phyloP scores from a whole-genome alignment of 30 jellyfish, hydroid and myxozoan species.

The Hydractinia echinata region DNA sequence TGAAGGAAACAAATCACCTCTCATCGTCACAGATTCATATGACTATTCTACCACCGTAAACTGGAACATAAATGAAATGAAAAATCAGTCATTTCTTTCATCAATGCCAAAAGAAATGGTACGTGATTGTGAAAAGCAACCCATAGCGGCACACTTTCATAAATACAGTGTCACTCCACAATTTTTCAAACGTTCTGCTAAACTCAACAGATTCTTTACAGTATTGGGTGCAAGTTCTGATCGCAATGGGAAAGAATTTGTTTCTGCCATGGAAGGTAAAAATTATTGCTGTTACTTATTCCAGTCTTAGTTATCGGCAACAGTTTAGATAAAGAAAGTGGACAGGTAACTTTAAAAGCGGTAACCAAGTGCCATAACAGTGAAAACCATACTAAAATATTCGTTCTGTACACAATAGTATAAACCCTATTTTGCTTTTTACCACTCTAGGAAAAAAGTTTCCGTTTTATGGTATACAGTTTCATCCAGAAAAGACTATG shows the following conservation, averaged over 20 bases:
- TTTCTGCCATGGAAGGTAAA: conserved; percentile 55
- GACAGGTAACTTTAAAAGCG: too few relatives aligned
- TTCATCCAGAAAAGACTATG: conserved; percentile 76
- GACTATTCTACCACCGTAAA: conserved; percentile 47
- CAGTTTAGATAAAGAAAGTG: too few relatives aligned
- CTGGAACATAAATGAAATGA: conserved; percentile 11
- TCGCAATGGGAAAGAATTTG: conserved; percentile 49
- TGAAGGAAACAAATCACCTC: conserved; percentile 22
- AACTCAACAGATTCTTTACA: conserved; percentile 13
- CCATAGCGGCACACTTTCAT: conserved; percentile 61
- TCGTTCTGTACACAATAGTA: too few relatives aligned
- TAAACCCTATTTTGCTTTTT: background rate
- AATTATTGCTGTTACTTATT: background rate
- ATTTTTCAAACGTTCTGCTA: conserved; percentile 14
- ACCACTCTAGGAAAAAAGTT: conserved; percentile 40
- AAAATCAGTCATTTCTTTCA: conserved; percentile 24
- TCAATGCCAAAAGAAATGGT: conserved; percentile 10
- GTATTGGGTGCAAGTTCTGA: conserved; percentile 51
- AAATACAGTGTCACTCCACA: conserved; percentile 43
- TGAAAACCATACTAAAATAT: too few relatives aligned
- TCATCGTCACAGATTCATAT: conserved; percentile 52
- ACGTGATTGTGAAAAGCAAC: background rate
- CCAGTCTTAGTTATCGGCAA: too few relatives aligned
- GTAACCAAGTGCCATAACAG: too few relatives aligned
- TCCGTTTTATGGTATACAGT: conserved; percentile 90